Evolutionary conservation across 2,888 invertebrate species (phyloP), one percentile per base, ranked within the genome.

Genomic region (Diplazon laetatorius): DNA sequence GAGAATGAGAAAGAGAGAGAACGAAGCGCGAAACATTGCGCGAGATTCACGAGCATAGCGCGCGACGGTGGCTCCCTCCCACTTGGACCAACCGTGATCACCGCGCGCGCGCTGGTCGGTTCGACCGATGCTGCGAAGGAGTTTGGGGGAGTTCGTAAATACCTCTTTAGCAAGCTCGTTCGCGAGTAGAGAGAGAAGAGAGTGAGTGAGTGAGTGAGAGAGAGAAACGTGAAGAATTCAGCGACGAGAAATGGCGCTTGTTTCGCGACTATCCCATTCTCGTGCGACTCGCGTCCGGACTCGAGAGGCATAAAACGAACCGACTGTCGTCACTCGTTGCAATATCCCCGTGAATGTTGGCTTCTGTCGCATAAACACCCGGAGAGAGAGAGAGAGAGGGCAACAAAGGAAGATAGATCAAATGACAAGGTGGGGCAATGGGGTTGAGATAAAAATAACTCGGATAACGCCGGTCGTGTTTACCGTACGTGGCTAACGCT

Each of bases 401-500:
- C 14, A n/a, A 2, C 30, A 9, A 14, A 55, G 14, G 55, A 14
- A n/a, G 55, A 55, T 55, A 55, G 55, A 55, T 55, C 30, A 35
- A 55, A 55, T 9, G 55, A 55, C 55, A 30, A 30, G 68, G 73
- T 42, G 46, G 44, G 52, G 50, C 50, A 6, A 30, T 37, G 37
- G 37, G 48, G 42, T 74, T 18, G 46, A 55, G 30, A 70, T 79
- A 81, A 79, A 80, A 81, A 79, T 79, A 81, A 77, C 71, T 69
- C 42, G 39, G 60, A 79, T 76, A 78, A 65, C 69, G 57, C 76
- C n/a, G 75, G 69, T 70, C 74, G 57, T 79, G 77, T 81, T 79
- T 81, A 79, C 71, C 63, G 79, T 79, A 81, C 79, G 81, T 79
- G 81, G 77, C 76, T 77, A 81, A 71, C 46, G 63, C 68, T 77